These are phyloP conservation scores for Teleogryllus occipitalis DNA, from an alignment of 1,140 invertebrate species.

Conservation along the genomic window DNA sequence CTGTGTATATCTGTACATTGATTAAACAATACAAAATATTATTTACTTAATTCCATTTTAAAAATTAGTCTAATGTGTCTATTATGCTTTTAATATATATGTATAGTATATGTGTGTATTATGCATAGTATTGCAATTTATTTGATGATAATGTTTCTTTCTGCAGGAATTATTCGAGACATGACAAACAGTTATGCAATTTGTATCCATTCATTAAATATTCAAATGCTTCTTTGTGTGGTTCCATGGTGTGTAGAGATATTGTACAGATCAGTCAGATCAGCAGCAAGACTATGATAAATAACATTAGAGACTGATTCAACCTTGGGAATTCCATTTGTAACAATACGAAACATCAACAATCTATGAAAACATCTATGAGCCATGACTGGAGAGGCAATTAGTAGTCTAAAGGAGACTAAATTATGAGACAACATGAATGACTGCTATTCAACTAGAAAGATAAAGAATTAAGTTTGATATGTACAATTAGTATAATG, in stretches of 20 bases:
- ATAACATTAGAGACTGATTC: too few species aligned
- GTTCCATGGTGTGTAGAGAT: not conserved
- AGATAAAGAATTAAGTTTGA: too few species aligned
- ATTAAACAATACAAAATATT: not conserved
- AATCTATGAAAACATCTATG: too few species aligned
- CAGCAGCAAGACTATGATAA: too few species aligned
- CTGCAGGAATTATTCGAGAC: conserved; percentile 58
- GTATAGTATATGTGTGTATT: not conserved
- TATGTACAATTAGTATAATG: too few species aligned
- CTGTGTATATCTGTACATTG: not conserved
- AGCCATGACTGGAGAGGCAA: too few species aligned
- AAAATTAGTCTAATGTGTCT: not conserved
- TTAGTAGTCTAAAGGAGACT: too few species aligned
- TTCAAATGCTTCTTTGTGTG: conserved; percentile 1
- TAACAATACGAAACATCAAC: too few species aligned
- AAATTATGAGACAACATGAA: too few species aligned
- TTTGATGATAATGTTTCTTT: not conserved
- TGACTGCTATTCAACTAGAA: too few species aligned
- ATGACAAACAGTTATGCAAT: conserved; percentile 55
- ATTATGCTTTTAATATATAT: too few species aligned
- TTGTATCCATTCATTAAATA: conserved; percentile 52
- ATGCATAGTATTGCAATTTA: not conserved
- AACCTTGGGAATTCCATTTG: too few species aligned
- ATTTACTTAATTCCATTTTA: not conserved
- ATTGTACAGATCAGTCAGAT: not conserved